Evolutionary conservation across 2,113 vertebrate species (phyloP), one percentile per base, ranked within the genome.

Genomic region (Poecile atricapillus): DNA sequence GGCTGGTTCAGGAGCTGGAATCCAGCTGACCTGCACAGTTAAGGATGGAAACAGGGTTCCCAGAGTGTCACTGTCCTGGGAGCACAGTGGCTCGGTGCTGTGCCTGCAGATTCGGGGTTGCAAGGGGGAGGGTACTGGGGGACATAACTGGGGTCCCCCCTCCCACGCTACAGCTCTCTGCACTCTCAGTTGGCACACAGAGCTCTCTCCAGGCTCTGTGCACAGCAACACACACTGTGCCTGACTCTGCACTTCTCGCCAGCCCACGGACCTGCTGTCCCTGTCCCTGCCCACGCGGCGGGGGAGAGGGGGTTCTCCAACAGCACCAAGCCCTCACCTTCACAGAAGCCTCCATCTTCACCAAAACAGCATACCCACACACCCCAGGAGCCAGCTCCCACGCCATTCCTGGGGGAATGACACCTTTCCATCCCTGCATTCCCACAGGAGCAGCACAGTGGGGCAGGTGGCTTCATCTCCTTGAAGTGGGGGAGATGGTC

Each of bases 231-330:
- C 41, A 21, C 59, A 8, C 30, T 18, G 4, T n/a, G 69, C 80
- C 91, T 59, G 71, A 22, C 58, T 79, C 55, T 6, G 37, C 65
- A 27, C 52, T 86, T 63, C 53, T 63, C 52, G 1, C 59, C 89
- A 71, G 86, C 94, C 94, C 86, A 95, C 82, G 9, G 78, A 92
- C 86, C 92, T 80, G 92, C 94, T 95, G 92, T 90, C 86, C 82
- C 52, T 19, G 70, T 59, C 68, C 75, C 79, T 78, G 81, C 94
- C 89, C 25, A 5, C 28, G 0, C 6, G 0, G 83, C 0, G 5
- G 25, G 33, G 68, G 64, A 83, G 12, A 71, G 14, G 71, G 62
- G 71, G 11, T 46, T 56, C 89, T 87, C 89, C 84, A 65, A 18
- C 75, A 81, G 75, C 3, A 0, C 52, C 12, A 39, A 65, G 28